A percentile compares a stretch with the other conserved stretches of the same genome.
phyloP scores from a whole-genome alignment of 2,797 vertebrate species.

The Gila robusta region DNA sequence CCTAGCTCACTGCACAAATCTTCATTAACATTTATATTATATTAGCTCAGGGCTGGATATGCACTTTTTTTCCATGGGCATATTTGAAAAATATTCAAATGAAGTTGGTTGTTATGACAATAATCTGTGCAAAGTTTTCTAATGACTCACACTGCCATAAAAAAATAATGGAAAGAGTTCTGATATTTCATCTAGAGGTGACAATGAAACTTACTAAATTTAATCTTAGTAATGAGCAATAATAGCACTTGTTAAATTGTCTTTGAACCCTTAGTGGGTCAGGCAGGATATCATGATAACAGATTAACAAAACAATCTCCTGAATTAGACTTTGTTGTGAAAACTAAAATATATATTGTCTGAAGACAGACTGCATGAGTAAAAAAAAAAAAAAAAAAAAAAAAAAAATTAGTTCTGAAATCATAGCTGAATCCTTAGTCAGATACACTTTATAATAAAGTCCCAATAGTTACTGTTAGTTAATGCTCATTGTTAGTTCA shows the following conservation, averaged over 20 bases:
- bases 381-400: no score
- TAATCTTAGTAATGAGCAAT: background rate
- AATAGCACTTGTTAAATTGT: background rate
- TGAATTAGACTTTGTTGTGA: background rate
- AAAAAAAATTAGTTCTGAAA: no score
- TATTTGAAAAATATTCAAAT: constrained; percentile 75
- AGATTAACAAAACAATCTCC: background rate
- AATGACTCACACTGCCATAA: constrained; percentile 59
- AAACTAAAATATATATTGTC: background rate
- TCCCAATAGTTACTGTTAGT: background rate
- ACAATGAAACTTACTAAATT: background rate
- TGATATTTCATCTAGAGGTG: background rate
- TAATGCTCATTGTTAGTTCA: background rate
- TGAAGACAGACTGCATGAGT: no score
- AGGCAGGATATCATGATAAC: background rate
- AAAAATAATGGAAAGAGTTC: constrained; percentile 1
- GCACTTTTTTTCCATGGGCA: constrained; percentile 66
- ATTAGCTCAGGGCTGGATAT: constrained; percentile 75
- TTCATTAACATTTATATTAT: constrained; percentile 85
- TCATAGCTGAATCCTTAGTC: no score
- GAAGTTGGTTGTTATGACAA: constrained; percentile 64
- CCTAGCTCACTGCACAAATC: constrained; percentile 69
- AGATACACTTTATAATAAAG: background rate
- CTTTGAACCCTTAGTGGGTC: background rate
- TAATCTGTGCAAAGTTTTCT: constrained; percentile 65